These are phyloP conservation scores for Craterocephalus amniculus DNA, from an alignment of 2,797 vertebrate species.

Conservation along the genomic window DNA sequence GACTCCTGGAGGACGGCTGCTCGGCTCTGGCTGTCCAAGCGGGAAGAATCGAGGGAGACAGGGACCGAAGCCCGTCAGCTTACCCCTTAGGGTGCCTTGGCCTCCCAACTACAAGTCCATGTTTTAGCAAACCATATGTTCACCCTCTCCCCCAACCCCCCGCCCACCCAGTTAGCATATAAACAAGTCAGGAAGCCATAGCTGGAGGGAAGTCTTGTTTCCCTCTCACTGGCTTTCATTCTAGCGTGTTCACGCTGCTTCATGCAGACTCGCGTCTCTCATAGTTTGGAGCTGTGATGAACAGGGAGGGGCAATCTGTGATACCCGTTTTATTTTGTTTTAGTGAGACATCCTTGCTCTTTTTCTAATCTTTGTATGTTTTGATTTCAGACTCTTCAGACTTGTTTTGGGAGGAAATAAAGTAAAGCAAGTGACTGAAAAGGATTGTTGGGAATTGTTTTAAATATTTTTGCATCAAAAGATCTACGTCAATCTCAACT, in stretches of 20 bases:
- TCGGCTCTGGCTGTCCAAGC: conserved; percentile 79
- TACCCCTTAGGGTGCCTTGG: conserved; percentile 78
- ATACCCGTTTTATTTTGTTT: background rate
- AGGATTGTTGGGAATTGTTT: background rate
- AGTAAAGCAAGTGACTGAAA: background rate
- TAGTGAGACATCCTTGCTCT: background rate
- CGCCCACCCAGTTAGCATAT: conserved; percentile 77
- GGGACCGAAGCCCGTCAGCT: conserved; percentile 78
- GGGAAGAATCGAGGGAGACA: conserved; percentile 85
- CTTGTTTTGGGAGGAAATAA: too few relatives aligned
- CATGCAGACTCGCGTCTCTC: conserved; percentile 34
- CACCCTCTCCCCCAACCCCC: conserved; percentile 58
- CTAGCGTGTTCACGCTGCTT: conserved; percentile 43
- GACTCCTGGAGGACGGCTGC: conserved; percentile 70
- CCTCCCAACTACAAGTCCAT: conserved; percentile 85
- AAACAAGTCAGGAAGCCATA: conserved; percentile 86
- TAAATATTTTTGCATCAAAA: background rate
- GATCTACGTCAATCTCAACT: background rate
- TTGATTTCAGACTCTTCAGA: too few relatives aligned
- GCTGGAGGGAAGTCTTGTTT: conserved; percentile 80
- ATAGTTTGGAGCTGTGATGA: conserved; percentile 16
- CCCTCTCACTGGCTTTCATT: conserved; percentile 69
- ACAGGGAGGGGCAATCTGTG: background rate
- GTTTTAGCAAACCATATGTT: conserved; percentile 89
- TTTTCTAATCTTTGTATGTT: background rate